Evolutionary conservation across 1,140 invertebrate species (phyloP), one percentile per base, ranked within the genome.

Genomic region (Diorhabda elongata): DNA sequence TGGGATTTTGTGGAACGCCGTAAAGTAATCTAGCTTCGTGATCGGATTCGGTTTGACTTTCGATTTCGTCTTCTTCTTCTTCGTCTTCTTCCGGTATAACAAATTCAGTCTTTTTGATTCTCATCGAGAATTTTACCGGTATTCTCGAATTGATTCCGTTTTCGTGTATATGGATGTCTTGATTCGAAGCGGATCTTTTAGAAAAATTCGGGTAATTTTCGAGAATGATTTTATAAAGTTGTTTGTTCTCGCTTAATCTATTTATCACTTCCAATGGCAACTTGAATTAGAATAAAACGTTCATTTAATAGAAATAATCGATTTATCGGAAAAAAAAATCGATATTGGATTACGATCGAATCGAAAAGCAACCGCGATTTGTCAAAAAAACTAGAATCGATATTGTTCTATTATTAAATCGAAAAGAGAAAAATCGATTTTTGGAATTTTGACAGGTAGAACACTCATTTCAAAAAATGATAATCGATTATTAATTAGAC

Each of bases 151-250:
- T 69, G 42, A 8, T 61, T 45, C 3, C 44, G 11, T 45, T 47
- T 11, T 42, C 42, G 5, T 64, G 43, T 58, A 44, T 6, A 58
- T 7, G 0, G 43, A 72, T 26, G 64, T 67, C 66, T 59, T 61
- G 62, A 56, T 71, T 67, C 2, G 88, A 90, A n/a, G 83, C 83
- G 72, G 87, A 89, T 26, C 26, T 26, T 71, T 87, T 82, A 58
- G 87, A 85, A n/a, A 91, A 76, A 67, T 86, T 88, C 0, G 90
- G 90, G 76, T 91, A 91, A 73, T 90, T 91, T 72, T 90, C 88
- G 60, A 91, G 75, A 56, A 92, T 86, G 3, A 91, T 86, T 57
- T 87, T 88, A 76, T 90, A 91, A 0, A 91, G 77, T 44, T 85
- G 84, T 67, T 87, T 88, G 71, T 91, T 90, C 44, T 83, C 80